Base-by-base conservation (phyloP, 2,797 vertebrate genomes). In the Notoglanidium macrostoma region DNA sequence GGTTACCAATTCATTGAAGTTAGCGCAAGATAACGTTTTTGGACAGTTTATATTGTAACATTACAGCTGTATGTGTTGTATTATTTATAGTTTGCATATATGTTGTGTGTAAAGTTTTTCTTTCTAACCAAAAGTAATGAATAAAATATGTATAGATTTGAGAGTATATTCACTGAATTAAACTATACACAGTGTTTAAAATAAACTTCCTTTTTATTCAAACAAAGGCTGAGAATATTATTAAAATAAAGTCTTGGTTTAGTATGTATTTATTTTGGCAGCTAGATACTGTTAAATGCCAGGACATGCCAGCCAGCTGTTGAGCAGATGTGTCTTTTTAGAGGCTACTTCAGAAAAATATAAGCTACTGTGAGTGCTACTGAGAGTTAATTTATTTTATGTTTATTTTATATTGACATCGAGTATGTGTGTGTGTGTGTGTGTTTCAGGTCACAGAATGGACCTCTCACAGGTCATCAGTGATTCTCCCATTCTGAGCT, bases 401-500 rank as follows among this genome's bases (percentile, higher is more conserved):
- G 12, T n/a, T 17, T 82, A 65, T 29, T 65, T 67, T 32, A 68
- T 68, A 67, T 54, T 83, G 9, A 7, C 29, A 21, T 35, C 35
- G 35, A 35, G 46, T 92, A 23, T 49, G 21, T 88, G 68, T 85
- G 54, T 79, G 68, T 86, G 8, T 90, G 21, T 88, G 0, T 87
- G 46, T 92, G 21, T 84, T 70, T 74, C 91, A 99, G 98, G 95
- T 92, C 96, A 95, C 91, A 95, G 95, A 85, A 92, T 95, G 86
- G 97, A 96, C 49, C 93, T 95, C 14, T 90, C 92, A 0, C 95
- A 96, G 0, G 93, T 96, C 90, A 97, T 99, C 92, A 97, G 97
- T 0, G 97, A 99, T 89, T 98, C 97, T 35, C 93, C 98, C 0
- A 90, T 95, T 65, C 97, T 99, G 86, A 99, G 97, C 94, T 96